Evolutionary conservation across 64 coral and sea anemone species (phyloP), one percentile per base, ranked within the genome.

Genomic region (Pocillopora verrucosa): DNA sequence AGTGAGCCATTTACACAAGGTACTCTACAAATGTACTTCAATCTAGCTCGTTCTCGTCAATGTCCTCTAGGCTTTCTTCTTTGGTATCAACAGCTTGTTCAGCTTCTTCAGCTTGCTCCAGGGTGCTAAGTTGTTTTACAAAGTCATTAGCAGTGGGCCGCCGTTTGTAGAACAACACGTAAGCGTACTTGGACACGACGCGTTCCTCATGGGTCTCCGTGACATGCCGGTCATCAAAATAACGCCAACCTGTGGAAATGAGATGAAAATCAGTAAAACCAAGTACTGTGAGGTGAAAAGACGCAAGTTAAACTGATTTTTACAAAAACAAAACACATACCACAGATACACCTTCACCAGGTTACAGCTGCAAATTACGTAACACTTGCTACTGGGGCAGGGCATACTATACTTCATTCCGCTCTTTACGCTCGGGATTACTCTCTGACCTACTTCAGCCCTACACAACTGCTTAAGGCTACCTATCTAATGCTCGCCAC

Each of bases 141-240:
- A 72, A 36, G 19, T 72, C 61, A 5, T 37, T 72, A 26, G 20
- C 4, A 51, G 20, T 34, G 11, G 76, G 74, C 58, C 93, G 89
- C 72, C 87, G 85, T 36, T 96, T 92, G 73, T 96, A 96, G 65
- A 96, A 96, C 83, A 96, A 85, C 37, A 96, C 95, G 30, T 96
- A 96, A 13, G 95, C 95, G 82, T 92, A 96, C 74, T 96, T 96
- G 9, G 95, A 96, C 65, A 93, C 61, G 20, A 96, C 91, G 9
- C 91, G 91, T 58, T 84, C 83, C 41, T 96, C 95, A 0, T 34
- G 56, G 0, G 92, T 93, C 24, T 75, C 77, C 9, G 95, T 88
- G 59, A 96, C 95, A 62, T 41, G 90, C 24, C 78, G 88, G 56
- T 96, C 95, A 56, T 96, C 95, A 77, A 93, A 96, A 78, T 93